Percentiles rank a stretch among this genome's conserved stretches.
These are phyloP conservation scores for Oryctolagus cuniculus DNA, from an alignment of 2,113 vertebrate genomes.

Conservation along the genomic window DNA sequence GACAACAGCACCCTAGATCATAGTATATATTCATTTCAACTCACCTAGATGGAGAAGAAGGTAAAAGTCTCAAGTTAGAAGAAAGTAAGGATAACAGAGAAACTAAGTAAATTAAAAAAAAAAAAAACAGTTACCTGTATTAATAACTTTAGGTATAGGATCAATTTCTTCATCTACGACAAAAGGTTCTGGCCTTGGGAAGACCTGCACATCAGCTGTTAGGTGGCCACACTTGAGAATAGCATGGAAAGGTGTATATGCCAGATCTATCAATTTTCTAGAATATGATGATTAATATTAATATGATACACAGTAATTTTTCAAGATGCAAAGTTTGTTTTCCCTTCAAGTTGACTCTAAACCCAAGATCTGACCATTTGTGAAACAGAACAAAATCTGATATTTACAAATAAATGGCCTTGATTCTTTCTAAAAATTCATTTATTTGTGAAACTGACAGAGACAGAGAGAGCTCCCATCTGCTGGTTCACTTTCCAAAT, in stretches of 20 bases:
- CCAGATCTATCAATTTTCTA: slow-evolving; percentile 97
- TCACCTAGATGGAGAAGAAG: slow-evolving; percentile 1
- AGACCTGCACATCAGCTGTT: slow-evolving; percentile 97
- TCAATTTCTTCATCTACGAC: slow-evolving; percentile 97
- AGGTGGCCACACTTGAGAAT: slow-evolving; percentile 97
- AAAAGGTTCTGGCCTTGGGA: slow-evolving; percentile 97
- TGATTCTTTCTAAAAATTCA: too few relatives aligned
- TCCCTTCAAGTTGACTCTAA: slow-evolving; percentile 31
- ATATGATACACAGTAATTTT: not conserved
- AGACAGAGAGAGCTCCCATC: too few relatives aligned
- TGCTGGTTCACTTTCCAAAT: too few relatives aligned
- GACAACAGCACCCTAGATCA: not conserved
- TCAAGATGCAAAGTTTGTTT: slow-evolving; percentile 62
- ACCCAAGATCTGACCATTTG: slow-evolving; percentile 43
- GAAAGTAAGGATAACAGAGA: slow-evolving; percentile 35
- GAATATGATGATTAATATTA: slow-evolving; percentile 68
- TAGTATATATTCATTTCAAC: slow-evolving; percentile 35
- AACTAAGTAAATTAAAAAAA: slow-evolving; percentile 34
- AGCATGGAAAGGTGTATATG: slow-evolving; percentile 97
- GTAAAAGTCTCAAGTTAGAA: slow-evolving; percentile 12
- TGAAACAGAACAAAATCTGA: slow-evolving; percentile 62
- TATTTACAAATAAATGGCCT: not conserved
- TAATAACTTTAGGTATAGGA: slow-evolving; percentile 94
- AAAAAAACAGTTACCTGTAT: slow-evolving; percentile 90
- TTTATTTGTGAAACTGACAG: too few relatives aligned